Evolutionary conservation across 1,140 invertebrate genomes (phyloP).

Genomic region (Dendroctonus ponderosae): DNA sequence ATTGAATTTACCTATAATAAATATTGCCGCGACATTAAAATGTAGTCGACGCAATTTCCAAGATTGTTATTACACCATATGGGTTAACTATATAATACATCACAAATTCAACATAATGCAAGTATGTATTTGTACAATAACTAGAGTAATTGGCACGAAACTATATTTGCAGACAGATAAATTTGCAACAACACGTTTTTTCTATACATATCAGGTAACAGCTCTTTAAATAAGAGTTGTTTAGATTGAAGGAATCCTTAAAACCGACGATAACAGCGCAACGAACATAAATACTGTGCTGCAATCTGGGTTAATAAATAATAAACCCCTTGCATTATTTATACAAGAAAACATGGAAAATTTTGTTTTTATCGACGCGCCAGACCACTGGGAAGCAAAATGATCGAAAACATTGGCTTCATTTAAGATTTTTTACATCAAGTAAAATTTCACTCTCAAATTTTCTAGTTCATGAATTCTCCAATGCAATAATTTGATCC

Average conservation of each 20-base stretch:
- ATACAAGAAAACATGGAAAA: no score
- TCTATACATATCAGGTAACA: constrained; percentile 9
- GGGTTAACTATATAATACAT: constrained; percentile 3
- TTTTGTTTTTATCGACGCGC: no score
- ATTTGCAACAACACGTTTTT: constrained; percentile 15
- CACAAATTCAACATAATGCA: neutral
- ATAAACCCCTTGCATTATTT: neutral
- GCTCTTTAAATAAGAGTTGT: constrained; percentile 15
- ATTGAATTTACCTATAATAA: no score
- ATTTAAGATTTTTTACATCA: no score
- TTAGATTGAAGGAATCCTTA: constrained; percentile 15
- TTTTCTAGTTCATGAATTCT: no score
- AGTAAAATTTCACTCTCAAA: no score
- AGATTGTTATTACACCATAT: constrained; percentile 4
- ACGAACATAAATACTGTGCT: constrained; percentile 8
- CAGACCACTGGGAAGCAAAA: no score
- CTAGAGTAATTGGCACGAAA: constrained; percentile 7
- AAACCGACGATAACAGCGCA: constrained; percentile 9
- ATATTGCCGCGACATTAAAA: no score
- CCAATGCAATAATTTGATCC: no score
- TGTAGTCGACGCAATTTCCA: no score
- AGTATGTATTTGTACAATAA: constrained; percentile 12
- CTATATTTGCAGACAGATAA: constrained; percentile 15
- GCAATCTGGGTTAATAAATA: constrained; percentile 19
- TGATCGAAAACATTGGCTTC: no score